phyloP scores from a whole-genome alignment of 2,888 invertebrate genomes.

The Campaea margaritaria region DNA sequence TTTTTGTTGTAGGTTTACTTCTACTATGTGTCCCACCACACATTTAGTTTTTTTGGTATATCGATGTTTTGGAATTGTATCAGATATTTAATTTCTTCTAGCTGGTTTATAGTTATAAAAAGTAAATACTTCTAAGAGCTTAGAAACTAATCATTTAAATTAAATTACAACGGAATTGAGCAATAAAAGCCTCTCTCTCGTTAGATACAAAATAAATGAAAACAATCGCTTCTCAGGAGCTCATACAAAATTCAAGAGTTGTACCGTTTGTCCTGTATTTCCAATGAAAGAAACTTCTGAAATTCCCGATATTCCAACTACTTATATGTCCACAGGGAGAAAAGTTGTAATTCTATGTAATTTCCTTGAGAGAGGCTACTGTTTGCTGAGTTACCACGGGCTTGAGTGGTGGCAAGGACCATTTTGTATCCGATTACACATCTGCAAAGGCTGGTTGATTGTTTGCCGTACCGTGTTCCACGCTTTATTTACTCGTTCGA shows the following conservation, averaged over 20 bases:
- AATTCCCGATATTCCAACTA: conserved; percentile 45
- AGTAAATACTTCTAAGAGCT: no score
- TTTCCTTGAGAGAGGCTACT: conserved; percentile 62
- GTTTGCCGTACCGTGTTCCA: conserved; percentile 65
- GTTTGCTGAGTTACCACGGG: conserved; percentile 56
- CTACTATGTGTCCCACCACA: no score
- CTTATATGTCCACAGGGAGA: conserved; percentile 54
- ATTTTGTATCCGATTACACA: conserved; percentile 77
- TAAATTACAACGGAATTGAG: conserved; percentile 15
- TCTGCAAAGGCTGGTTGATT: conserved; percentile 65
- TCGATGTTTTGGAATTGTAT: no score
- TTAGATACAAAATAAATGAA: conserved; percentile 33
- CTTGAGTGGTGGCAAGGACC: conserved; percentile 61
- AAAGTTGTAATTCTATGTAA: conserved; percentile 64
- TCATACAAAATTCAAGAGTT: conserved; percentile 49
- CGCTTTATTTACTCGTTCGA: conserved; percentile 68
- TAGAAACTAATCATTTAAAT: background rate
- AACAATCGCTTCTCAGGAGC: conserved; percentile 37
- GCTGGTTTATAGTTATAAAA: no score
- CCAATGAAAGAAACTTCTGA: conserved; percentile 40
- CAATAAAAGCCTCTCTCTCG: conserved; percentile 28
- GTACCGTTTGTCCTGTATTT: conserved; percentile 45
- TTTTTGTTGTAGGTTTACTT: no score
- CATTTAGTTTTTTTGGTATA: no score
- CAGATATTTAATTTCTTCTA: no score